phyloP scores from a whole-genome alignment of 2,888 invertebrate species.

The Cetonia aurata region DNA sequence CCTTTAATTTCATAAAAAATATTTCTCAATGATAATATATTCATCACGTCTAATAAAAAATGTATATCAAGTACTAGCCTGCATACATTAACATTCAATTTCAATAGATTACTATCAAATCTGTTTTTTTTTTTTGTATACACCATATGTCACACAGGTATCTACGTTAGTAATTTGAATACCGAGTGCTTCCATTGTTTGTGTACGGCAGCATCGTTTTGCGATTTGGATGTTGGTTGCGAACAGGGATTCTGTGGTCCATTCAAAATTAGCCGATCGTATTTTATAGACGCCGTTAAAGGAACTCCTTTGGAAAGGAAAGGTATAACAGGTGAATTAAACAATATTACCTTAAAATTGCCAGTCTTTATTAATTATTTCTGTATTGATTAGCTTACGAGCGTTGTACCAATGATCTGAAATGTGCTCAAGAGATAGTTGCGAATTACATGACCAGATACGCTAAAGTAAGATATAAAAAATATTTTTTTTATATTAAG shows the following conservation, averaged over 20 bases:
- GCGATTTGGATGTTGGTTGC: constrained; percentile 69
- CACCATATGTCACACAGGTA: not conserved
- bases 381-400: constrained; percentile 69
- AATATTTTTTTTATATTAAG: too few species aligned
- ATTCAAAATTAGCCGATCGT: constrained; percentile 71
- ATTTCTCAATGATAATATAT: not conserved
- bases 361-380: constrained; percentile 7
- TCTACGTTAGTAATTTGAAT: constrained; percentile 63
- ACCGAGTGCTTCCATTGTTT: constrained; percentile 70
- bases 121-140: not conserved
- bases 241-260: constrained; percentile 71
- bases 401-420: constrained; percentile 71
- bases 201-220: constrained; percentile 69
- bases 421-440: constrained; percentile 70
- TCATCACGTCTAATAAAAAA: not conserved
- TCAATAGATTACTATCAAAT: not conserved
- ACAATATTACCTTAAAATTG: not conserved
- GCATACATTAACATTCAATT: constrained; percentile 13
- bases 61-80: not conserved
- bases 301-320: constrained; percentile 67
- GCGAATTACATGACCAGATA: constrained; percentile 71
- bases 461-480: constrained; percentile 66
- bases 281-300: constrained; percentile 74
- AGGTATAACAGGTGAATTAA: not conserved
- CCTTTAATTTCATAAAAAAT: too few species aligned